phyloP scores from a whole-genome alignment of 2,113 vertebrate species.

The Salvelinus sp. region DNA sequence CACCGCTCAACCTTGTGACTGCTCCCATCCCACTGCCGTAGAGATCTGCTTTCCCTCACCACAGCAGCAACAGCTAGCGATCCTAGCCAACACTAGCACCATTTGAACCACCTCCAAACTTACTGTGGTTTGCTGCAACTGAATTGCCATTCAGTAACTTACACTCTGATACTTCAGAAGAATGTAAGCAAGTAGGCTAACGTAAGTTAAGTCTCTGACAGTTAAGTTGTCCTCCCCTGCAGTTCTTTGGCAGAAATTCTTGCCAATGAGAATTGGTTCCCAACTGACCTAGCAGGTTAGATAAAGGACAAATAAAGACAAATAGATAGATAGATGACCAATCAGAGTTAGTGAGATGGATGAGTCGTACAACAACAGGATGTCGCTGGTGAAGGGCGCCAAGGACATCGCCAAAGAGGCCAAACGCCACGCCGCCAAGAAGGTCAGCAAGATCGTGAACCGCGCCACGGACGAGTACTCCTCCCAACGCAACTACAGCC shows the following conservation, averaged over 20 bases:
- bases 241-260: too few species aligned
- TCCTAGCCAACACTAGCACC: not conserved
- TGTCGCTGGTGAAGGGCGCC: constrained; percentile 89
- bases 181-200: too few species aligned
- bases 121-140: not conserved
- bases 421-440: constrained; percentile 88
- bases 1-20: not conserved
- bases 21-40: not conserved
- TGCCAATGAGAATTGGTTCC: not conserved
- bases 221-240: not conserved
- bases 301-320: not conserved
- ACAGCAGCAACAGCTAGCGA: not conserved
- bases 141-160: not conserved
- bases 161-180: not conserved
- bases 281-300: not conserved
- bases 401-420: constrained; percentile 95
- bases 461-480: constrained; percentile 88
- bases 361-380: constrained; percentile 85
- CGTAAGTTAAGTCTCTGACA: not conserved
- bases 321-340: not conserved
- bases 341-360: constrained; percentile 79
- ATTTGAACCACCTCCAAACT: not conserved
- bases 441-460: constrained; percentile 82
- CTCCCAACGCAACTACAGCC: constrained; percentile 81
- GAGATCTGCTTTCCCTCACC: not conserved